These are phyloP conservation scores for Gorsachius goisagi DNA, from an alignment of 2,113 vertebrate species.

Conservation along the genomic window DNA sequence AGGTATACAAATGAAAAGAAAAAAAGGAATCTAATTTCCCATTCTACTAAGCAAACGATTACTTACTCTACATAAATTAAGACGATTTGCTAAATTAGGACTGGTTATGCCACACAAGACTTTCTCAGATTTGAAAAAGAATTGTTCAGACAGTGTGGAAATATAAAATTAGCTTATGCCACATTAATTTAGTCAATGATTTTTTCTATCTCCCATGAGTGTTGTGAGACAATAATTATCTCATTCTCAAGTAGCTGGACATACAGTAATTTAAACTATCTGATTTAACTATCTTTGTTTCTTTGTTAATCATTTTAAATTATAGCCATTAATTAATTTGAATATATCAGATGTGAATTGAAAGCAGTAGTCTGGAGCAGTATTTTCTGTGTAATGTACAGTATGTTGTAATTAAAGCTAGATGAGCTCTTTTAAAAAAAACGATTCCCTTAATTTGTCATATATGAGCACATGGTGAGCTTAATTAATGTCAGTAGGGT, in stretches of 20 bases:
- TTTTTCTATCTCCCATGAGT: background rate
- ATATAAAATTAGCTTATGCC: conserved; percentile 19
- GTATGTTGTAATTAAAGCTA: conserved; percentile 35
- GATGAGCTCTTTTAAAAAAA: background rate
- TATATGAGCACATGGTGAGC: background rate
- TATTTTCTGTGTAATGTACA: conserved; percentile 27
- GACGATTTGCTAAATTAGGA: background rate
- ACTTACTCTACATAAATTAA: background rate
- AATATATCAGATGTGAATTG: conserved; percentile 7
- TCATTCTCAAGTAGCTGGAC: conserved; percentile 23
- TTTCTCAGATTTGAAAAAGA: conserved; percentile 3
- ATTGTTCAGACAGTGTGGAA: conserved; percentile 8
- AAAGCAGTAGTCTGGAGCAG: conserved; percentile 24
- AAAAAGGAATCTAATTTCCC: background rate
- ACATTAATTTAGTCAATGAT: conserved; percentile 24
- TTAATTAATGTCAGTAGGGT: conserved; percentile 26
- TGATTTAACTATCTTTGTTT: conserved; percentile 25
- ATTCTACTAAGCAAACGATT: background rate
- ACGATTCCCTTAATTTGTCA: conserved; percentile 3
- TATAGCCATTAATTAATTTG: conserved; percentile 54
- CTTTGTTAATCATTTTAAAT: conserved; percentile 45
- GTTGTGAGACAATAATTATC: conserved; percentile 37
- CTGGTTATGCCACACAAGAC: background rate
- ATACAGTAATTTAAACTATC: conserved; percentile 34
- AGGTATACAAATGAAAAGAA: background rate